Evolutionary conservation across 2,888 invertebrate species (phyloP).

Genomic region (Lochmaea capreae): DNA sequence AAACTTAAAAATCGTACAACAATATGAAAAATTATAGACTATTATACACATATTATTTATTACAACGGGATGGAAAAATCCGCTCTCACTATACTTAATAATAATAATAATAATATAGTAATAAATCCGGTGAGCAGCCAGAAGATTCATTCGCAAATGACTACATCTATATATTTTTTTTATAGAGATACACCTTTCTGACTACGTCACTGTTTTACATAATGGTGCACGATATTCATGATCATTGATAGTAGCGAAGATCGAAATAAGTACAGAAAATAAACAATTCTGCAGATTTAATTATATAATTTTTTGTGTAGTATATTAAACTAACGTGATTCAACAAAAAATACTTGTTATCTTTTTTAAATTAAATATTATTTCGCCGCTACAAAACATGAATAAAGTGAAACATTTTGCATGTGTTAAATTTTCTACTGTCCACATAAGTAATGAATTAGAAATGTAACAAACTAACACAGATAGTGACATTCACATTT

Average conservation of each 20-base stretch:
- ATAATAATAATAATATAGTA: conserved; percentile 59
- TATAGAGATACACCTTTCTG: conserved; percentile 22
- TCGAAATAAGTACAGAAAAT: too few species aligned
- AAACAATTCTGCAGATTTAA: too few species aligned
- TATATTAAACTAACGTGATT: too few species aligned
- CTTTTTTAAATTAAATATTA: background rate
- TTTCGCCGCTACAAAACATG: background rate
- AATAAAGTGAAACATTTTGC: conserved; percentile 14
- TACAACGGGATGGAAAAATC: conserved; percentile 76
- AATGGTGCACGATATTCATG: background rate
- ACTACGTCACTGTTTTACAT: background rate
- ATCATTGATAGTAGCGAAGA: background rate
- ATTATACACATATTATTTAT: conserved; percentile 71
- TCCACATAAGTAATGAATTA: conserved; percentile 54
- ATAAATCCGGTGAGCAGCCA: conserved; percentile 36
- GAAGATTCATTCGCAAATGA: background rate
- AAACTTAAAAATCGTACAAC: conserved; percentile 89
- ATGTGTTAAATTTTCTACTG: conserved; percentile 55
- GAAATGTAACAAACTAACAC: conserved; percentile 66
- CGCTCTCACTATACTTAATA: conserved; percentile 73
- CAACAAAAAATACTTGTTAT: too few species aligned
- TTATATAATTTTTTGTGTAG: too few species aligned
- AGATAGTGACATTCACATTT: conserved; percentile 65
- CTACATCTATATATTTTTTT: conserved; percentile 8
- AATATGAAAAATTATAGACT: conserved; percentile 89